Evolutionary conservation across 1,140 invertebrate genomes (phyloP).

Genomic region (Gerris buenoi): DNA sequence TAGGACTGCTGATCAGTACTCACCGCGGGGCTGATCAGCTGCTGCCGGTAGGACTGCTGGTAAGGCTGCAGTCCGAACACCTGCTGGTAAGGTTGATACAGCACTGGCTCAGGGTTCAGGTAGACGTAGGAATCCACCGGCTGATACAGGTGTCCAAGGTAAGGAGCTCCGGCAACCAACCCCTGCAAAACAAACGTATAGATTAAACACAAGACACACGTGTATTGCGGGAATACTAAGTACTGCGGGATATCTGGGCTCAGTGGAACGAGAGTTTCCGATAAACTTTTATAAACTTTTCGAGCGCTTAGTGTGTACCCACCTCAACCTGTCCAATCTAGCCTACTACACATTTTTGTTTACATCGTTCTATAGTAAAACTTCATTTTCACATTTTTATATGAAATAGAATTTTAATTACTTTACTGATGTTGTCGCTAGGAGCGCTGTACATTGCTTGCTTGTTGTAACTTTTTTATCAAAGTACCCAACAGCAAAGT

Average conservation of each 20-base stretch:
- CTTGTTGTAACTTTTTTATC: too few species aligned
- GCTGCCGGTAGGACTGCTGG: not conserved
- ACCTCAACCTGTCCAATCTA: not conserved
- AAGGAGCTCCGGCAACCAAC: not conserved
- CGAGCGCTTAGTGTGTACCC: not conserved
- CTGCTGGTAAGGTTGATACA: not conserved
- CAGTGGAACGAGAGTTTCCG: not conserved
- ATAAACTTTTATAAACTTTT: not conserved
- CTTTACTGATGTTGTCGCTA: too few species aligned
- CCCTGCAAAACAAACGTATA: not conserved
- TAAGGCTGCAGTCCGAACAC: not conserved
- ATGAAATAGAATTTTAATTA: too few species aligned
- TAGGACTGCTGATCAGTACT: not conserved
- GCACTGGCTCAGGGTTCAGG: not conserved
- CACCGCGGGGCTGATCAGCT: not conserved
- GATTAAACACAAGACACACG: not conserved
- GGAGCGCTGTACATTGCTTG: too few species aligned
- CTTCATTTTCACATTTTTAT: too few species aligned
- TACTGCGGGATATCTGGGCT: too few species aligned
- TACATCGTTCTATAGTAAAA: not conserved
- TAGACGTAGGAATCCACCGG: not conserved
- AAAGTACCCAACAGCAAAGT: too few species aligned
- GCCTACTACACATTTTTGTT: not conserved
- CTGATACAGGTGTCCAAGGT: not conserved
- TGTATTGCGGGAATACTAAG: not conserved